A percentile compares a stretch with the other conserved stretches of the same genome.
phyloP scores from a whole-genome alignment of 1,140 invertebrate species.

The Augochlora pura region DNA sequence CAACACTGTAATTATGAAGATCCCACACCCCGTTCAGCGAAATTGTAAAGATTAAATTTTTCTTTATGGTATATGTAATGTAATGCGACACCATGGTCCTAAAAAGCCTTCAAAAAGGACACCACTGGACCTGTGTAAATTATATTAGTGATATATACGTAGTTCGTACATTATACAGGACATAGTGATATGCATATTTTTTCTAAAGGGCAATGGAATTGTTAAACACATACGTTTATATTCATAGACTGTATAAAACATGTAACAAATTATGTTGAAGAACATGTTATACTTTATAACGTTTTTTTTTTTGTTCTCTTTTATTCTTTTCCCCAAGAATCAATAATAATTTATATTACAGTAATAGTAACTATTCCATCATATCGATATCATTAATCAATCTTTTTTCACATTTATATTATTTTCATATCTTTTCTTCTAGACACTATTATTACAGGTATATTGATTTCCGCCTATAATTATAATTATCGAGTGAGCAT shows the following conservation, averaged over 20 bases:
- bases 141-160: slow-evolving; percentile 16
- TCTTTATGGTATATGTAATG: slow-evolving; percentile 8
- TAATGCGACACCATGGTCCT: not conserved
- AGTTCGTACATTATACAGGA: slow-evolving; percentile 11
- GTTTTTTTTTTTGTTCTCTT: slow-evolving; percentile 70
- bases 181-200: slow-evolving; percentile 20
- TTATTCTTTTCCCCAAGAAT: slow-evolving; percentile 78
- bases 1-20: slow-evolving; percentile 2
- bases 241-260: slow-evolving; percentile 48
- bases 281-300: slow-evolving; percentile 62
- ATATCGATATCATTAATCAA: slow-evolving; percentile 71
- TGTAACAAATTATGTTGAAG: slow-evolving; percentile 53
- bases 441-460: slow-evolving; percentile 73
- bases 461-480: slow-evolving; percentile 69
- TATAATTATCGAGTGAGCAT: slow-evolving; percentile 70
- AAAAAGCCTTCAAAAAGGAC: slow-evolving; percentile 6
- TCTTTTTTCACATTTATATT: slow-evolving; percentile 76
- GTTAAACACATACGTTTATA: slow-evolving; percentile 35
- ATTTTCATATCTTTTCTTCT: slow-evolving; percentile 72
- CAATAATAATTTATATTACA: slow-evolving; percentile 79
- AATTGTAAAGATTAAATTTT: slow-evolving; percentile 45
- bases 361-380: slow-evolving; percentile 77
- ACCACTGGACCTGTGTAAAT: not conserved
- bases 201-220: slow-evolving; percentile 30
- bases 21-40: slow-evolving; percentile 14